phyloP scores from a whole-genome alignment of 1,140 invertebrate genomes.

The Magallana ariakensis region DNA sequence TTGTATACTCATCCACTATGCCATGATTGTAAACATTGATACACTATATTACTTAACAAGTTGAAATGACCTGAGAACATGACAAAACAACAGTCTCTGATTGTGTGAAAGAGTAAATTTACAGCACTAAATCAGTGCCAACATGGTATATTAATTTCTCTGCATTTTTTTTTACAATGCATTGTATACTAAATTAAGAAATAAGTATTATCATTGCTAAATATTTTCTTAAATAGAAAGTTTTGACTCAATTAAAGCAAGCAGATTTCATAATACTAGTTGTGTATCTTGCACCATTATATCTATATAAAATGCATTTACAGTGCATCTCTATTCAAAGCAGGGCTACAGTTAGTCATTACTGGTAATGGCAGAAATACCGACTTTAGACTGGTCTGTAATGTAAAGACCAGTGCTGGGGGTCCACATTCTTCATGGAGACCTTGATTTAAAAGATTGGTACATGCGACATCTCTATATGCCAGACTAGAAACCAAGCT shows the following conservation, averaged over 20 bases:
- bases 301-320: no score
- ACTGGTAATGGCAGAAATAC: neutral
- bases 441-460: neutral
- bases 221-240: no score
- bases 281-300: no score
- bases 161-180: no score
- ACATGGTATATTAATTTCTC: no score
- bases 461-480: neutral
- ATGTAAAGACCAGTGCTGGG: neutral
- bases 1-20: neutral
- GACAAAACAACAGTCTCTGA: neutral
- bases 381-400: neutral
- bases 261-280: no score
- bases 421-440: neutral
- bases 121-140: no score
- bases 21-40: conserved; percentile 1
- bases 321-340: no score
- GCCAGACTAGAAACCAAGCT: neutral
- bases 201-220: no score
- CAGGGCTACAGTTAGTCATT: no score
- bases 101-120: neutral
- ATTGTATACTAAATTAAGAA: no score
- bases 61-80: neutral
- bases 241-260: no score
- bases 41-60: neutral